phyloP scores from a whole-genome alignment of 2,888 invertebrate species.

The Yponomeuta evonymella region DNA sequence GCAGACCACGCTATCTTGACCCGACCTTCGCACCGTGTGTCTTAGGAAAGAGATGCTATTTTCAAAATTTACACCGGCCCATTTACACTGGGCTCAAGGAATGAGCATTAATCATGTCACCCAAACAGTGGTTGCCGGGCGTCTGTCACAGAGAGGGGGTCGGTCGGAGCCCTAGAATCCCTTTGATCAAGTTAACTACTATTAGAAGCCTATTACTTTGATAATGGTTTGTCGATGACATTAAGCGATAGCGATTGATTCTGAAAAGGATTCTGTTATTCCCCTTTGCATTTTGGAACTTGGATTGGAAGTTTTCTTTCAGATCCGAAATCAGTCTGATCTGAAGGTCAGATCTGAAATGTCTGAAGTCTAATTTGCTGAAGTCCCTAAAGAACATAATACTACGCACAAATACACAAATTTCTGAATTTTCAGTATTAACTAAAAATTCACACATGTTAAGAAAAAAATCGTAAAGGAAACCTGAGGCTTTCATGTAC shows the following conservation, averaged over 20 bases:
- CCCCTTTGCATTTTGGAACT: no score
- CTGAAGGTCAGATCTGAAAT: no score
- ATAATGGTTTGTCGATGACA: constrained; percentile 17
- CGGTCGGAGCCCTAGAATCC: not conserved
- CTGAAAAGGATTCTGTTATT: no score
- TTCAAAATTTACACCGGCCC: not conserved
- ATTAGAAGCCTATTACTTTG: constrained; percentile 27
- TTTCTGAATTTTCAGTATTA: no score
- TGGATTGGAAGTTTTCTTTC: no score
- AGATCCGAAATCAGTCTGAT: no score
- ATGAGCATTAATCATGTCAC: constrained; percentile 12
- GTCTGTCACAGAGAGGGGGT: constrained; percentile 4
- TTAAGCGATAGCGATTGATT: not conserved
- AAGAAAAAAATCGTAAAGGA: no score
- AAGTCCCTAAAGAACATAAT: no score
- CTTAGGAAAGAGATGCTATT: not conserved
- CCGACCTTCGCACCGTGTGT: not conserved
- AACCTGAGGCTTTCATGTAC: no score
- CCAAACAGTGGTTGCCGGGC: constrained; percentile 8
- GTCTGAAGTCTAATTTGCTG: no score
- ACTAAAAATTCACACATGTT: no score
- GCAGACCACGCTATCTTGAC: not conserved
- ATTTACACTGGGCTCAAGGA: not conserved
- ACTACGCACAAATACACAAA: no score
- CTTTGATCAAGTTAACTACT: constrained; percentile 23